A percentile compares a stretch with the other conserved stretches of the same genome.
These are phyloP conservation scores for Charaxes varanes DNA, from an alignment of 1,140 invertebrate genomes.

Conservation along the genomic window DNA sequence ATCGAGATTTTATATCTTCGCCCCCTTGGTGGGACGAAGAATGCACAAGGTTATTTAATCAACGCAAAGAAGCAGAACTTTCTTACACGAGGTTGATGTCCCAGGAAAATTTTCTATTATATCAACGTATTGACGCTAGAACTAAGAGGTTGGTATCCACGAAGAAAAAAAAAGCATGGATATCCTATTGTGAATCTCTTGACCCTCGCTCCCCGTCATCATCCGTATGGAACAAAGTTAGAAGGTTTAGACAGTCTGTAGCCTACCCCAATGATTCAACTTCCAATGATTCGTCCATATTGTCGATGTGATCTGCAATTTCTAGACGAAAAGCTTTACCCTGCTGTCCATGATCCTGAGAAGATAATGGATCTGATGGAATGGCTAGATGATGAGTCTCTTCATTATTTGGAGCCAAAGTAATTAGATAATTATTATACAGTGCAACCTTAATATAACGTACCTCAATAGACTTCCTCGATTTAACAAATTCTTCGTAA, in stretches of 20 bases:
- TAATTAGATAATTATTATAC: not conserved
- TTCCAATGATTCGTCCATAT: slow-evolving; percentile 68
- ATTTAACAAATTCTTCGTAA: too few species aligned
- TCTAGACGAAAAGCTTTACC: slow-evolving; percentile 81
- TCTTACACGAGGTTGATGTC: slow-evolving; percentile 6
- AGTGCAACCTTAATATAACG: too few species aligned
- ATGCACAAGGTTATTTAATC: not conserved
- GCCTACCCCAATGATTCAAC: not conserved
- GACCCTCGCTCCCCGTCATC: slow-evolving; percentile 6
- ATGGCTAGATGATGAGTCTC: slow-evolving; percentile 83
- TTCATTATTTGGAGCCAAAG: slow-evolving; percentile 80
- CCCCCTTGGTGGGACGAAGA: slow-evolving; percentile 1
- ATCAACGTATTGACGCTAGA: slow-evolving; percentile 1
- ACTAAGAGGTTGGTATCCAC: not conserved
- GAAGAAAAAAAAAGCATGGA: slow-evolving; percentile 8
- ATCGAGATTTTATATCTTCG: not conserved
- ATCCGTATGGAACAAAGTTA: slow-evolving; percentile 24
- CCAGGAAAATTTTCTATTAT: slow-evolving; percentile 1
- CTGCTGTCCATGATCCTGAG: slow-evolving; percentile 81
- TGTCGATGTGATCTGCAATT: slow-evolving; percentile 83
- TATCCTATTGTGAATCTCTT: slow-evolving; percentile 14
- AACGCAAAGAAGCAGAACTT: not conserved
- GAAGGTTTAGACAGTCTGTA: slow-evolving; percentile 12
- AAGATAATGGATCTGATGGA: slow-evolving; percentile 83
- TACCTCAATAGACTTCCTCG: too few species aligned